A percentile compares a stretch with the other conserved stretches of the same genome.
Conservation (phyloP, 2,113 vertebrate species). For the Scopus umbretta region DNA sequence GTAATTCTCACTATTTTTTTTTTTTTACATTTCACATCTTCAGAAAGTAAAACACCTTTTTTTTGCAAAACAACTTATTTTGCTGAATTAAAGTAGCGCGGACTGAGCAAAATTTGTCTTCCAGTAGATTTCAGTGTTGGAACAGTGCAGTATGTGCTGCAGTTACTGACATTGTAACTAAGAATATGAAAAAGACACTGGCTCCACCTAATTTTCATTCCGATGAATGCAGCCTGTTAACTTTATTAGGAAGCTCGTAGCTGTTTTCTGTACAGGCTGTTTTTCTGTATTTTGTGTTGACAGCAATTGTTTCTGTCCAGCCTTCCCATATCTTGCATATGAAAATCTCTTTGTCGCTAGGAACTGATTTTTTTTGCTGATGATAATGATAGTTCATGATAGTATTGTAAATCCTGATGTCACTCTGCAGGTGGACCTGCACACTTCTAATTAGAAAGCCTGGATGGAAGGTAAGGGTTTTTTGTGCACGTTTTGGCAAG, state of each 20-base stretch:
- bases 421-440: background rate
- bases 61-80: background rate
- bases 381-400: background rate
- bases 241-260: background rate
- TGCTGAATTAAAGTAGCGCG: background rate
- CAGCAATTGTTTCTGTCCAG: background rate
- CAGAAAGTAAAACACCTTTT: background rate
- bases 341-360: background rate
- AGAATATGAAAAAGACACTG: background rate
- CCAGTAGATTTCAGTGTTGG: background rate
- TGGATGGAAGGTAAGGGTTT: background rate
- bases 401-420: background rate
- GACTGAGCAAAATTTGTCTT: background rate
- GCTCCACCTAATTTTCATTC: conserved; percentile 55
- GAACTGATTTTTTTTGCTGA: background rate
- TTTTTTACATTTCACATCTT: background rate
- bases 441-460: background rate
- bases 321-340: background rate
- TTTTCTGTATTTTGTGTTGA: background rate
- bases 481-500: background rate
- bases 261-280: background rate
- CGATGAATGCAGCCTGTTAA: background rate
- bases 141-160: background rate
- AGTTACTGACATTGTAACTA: background rate
- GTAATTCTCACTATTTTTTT: background rate